Base-by-base conservation (phyloP, 1,140 invertebrate genomes). In the Solenopsis fugax region DNA sequence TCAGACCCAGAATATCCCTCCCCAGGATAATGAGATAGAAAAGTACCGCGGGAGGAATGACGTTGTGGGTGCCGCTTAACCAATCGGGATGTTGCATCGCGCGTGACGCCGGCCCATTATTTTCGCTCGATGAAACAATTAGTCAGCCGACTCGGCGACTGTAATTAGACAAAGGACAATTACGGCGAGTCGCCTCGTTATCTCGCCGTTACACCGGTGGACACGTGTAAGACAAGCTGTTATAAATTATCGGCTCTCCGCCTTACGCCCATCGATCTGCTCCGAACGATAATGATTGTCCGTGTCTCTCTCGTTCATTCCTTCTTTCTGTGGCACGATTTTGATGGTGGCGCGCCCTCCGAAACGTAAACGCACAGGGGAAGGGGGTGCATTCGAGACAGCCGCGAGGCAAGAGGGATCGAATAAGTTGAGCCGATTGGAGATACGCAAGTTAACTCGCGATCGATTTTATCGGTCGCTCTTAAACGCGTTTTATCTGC, bases 91-190 rank as follows among this genome's bases (percentile, higher is more conserved):
- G 69, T 82, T 73, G 67, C 56, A 37, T 73, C 84, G 90, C 88
- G 91, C 91, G 91, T 92, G 91, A 92, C 88, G 78, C 60, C 67
- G 56, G n/a, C 86, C 91, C 89, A 92, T 92, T 92, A 92, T 92
- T 91, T 87, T 88, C 86, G 69, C 77, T 85, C 85, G 89, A 92
- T 90, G 91, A 92, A 92, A 92, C 91, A 92, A 92, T 92, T 92
- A 92, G 91, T 87, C 90, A 89, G 73, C 76, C 29, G 48, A 67
- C 54, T 65, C 56, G 75, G 60, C 81, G 71, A 81, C 87, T 88
- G 77, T 90, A 91, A 91, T 91, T 90, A 91, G 85, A 89, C 89
- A 91, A 90, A 87, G 87, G 84, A 90, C 87, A 90, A 91, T 91
- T 91, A 91, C 80, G 52, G 60, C 65, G 69, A 80, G 45, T 89